Evolutionary conservation across 1,140 invertebrate species (phyloP).

Genomic region (Lordiphosa clarofinis): DNA sequence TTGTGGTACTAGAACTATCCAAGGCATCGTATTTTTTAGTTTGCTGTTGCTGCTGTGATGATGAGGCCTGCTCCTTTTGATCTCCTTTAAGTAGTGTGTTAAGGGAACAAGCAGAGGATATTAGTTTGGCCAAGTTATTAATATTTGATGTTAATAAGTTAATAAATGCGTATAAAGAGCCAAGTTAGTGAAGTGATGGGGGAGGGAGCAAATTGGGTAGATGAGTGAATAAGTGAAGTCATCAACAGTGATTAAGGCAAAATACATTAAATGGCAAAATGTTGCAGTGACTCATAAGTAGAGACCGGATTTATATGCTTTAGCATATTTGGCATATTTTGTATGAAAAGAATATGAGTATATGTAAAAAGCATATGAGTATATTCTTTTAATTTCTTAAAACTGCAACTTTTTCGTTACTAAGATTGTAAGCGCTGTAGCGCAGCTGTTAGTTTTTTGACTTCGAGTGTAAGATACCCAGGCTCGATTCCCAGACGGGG

Average conservation of each 20-base stretch:
- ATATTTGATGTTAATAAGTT: slow-evolving; percentile 3
- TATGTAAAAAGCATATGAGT: too few species aligned
- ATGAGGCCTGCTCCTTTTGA: slow-evolving; percentile 64
- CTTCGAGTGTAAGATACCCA: too few species aligned
- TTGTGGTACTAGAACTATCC: slow-evolving; percentile 58
- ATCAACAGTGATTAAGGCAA: not conserved
- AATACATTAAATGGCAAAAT: not conserved
- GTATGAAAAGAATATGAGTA: too few species aligned
- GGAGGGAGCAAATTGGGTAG: not conserved
- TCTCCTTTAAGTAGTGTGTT: slow-evolving; percentile 40
- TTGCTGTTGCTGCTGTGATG: slow-evolving; percentile 40
- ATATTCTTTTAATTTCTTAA: too few species aligned
- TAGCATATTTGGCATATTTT: too few species aligned
- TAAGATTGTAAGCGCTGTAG: too few species aligned
- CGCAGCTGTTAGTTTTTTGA: too few species aligned
- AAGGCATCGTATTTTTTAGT: slow-evolving; percentile 61
- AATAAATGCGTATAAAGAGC: slow-evolving; percentile 10
- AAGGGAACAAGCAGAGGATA: slow-evolving; percentile 21
- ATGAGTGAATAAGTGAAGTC: not conserved
- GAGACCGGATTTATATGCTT: too few species aligned
- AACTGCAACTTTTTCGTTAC: too few species aligned
- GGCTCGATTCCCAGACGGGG: too few species aligned
- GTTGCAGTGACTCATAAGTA: too few species aligned
- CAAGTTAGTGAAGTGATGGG: slow-evolving; percentile 8
- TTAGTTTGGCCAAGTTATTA: slow-evolving; percentile 18